phyloP scores from a whole-genome alignment of 2,888 invertebrate genomes.

The Mycalesis mineus region DNA sequence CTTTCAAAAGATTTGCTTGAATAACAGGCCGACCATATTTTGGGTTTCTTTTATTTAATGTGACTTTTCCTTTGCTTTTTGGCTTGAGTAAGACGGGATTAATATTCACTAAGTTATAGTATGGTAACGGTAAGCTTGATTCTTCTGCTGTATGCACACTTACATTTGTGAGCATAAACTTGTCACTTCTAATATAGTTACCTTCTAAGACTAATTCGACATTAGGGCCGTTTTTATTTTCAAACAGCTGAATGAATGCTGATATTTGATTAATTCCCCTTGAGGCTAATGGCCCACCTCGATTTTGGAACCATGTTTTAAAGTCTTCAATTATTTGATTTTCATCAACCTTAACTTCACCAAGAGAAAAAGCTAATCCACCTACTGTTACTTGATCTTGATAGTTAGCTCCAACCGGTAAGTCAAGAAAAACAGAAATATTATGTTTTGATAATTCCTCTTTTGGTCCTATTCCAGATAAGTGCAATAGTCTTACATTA shows the following conservation, averaged over 20 bases:
- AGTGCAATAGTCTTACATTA: constrained; percentile 61
- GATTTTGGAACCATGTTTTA: constrained; percentile 67
- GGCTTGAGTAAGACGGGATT: constrained; percentile 63
- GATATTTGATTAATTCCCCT: constrained; percentile 69
- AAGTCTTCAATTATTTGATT: constrained; percentile 60
- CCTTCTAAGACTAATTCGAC: constrained; percentile 65
- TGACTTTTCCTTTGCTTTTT: constrained; percentile 67
- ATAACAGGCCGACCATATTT: constrained; percentile 68
- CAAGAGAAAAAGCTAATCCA: constrained; percentile 61
- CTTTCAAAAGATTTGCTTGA: constrained; percentile 69
- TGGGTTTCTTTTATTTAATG: constrained; percentile 65
- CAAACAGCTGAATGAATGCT: constrained; percentile 66
- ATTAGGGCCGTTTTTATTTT: constrained; percentile 65
- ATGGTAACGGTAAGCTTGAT: constrained; percentile 59
- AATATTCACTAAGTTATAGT: constrained; percentile 67
- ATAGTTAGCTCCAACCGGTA: constrained; percentile 67
- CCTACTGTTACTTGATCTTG: constrained; percentile 71
- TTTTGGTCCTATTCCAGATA: constrained; percentile 67
- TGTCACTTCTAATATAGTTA: constrained; percentile 68
- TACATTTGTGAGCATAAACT: constrained; percentile 67
- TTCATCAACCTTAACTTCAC: constrained; percentile 54
- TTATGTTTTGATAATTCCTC: constrained; percentile 58
- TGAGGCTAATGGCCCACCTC: constrained; percentile 62
- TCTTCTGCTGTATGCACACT: constrained; percentile 65
- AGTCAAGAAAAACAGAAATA: constrained; percentile 50